Base-by-base conservation (phyloP, 2,888 invertebrate species). In the Drosophila putrida region DNA sequence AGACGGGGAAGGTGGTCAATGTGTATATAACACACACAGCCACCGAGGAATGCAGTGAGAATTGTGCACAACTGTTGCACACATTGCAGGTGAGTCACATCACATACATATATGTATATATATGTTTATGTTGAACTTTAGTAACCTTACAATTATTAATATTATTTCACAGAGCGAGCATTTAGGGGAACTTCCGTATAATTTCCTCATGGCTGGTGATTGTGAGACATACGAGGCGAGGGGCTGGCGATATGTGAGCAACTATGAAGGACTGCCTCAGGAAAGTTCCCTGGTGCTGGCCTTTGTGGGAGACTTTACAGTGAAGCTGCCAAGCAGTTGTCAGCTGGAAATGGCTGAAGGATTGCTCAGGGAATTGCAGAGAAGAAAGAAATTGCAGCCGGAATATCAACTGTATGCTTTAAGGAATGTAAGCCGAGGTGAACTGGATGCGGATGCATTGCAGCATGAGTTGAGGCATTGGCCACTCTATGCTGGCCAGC, bases 141-240 rank as follows among this genome's bases (percentile, higher is more conserved):
- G 20, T 20, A 20, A 20, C 20, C 20, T 20, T 20, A 3, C 20
- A 20, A 20, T 20, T 20, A 20, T 20, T 20, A 50, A 4, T 35
- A 15, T 10, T 6, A 13, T 28, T 39, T 28, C 8, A 13, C 55
- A 70, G 53, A 4, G n/a, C 36, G 53, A 35, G 1, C 51, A 67
- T 50, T 27, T 59, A 46, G 57, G 25, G 27, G 91, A 92, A 60
- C 70, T 92, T 5, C 93, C 92, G 0, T 94, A 93, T 75, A 94
- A 93, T 80, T 94, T 94, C 66, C 78, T 94, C 51, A 90, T 94
- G 53, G 93, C 93, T 0, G 91, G 93, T 0, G 92, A 93, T 71
- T 94, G 94, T 0, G 91, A 92, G 75, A 92, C 91, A 0, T 94
- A 93, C 65, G 93, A 94, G 76, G 92, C 89, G 2, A 90, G 93